These are phyloP conservation scores for Sapajus apella DNA, from an alignment of 2,113 vertebrate genomes.

Conservation along the genomic window DNA sequence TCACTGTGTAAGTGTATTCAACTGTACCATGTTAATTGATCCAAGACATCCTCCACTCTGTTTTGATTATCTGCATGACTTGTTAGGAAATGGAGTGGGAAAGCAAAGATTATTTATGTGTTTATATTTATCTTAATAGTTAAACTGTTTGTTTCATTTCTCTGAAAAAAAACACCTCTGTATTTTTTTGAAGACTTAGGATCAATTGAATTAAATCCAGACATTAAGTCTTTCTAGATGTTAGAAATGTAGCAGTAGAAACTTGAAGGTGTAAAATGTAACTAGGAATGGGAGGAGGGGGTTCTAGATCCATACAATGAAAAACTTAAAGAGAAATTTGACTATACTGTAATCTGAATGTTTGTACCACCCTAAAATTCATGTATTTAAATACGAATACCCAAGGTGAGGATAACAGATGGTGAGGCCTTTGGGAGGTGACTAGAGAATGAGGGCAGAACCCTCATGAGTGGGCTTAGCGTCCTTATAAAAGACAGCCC, in stretches of 20 bases:
- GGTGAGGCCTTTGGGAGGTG: not conserved
- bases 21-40: constrained; percentile 33
- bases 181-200: not conserved
- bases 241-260: not conserved
- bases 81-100: constrained; percentile 62
- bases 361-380: not conserved
- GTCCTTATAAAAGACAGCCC: not conserved
- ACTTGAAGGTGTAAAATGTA: not conserved
- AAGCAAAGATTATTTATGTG: constrained; percentile 33
- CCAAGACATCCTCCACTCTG: constrained; percentile 40
- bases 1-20: not conserved
- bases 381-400: not conserved
- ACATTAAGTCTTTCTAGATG: not conserved
- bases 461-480: not conserved
- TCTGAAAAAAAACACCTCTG: constrained; percentile 11
- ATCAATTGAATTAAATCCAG: not conserved
- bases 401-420: not conserved
- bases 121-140: constrained; percentile 59
- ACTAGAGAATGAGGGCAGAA: not conserved
- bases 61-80: constrained; percentile 68
- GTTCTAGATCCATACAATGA: not conserved
- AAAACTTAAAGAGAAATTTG: not conserved
- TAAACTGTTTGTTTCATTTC: constrained; percentile 4
- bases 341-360: not conserved
- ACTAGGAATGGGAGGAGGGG: not conserved